These are phyloP conservation scores for Diabrotica undecimpunctata DNA, from an alignment of 1,140 invertebrate genomes.

Conservation along the genomic window DNA sequence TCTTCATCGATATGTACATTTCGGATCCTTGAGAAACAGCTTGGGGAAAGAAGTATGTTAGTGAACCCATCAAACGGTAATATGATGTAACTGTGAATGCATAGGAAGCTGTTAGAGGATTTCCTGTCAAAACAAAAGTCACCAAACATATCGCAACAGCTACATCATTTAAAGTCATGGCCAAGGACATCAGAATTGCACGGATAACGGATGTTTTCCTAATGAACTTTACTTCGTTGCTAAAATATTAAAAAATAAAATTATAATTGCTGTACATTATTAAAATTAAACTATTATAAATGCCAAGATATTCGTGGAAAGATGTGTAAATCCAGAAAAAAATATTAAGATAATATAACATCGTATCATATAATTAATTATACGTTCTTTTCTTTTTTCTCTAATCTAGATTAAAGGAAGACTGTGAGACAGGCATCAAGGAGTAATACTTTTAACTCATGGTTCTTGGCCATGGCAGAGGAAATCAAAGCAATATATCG, in stretches of 20 bases:
- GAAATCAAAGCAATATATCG: too few relatives aligned
- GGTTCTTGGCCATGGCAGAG: too few relatives aligned
- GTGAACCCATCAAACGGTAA: constrained; percentile 65
- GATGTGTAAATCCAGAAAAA: too few relatives aligned
- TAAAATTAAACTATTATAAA: too few relatives aligned
- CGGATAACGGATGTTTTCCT: constrained; percentile 54
- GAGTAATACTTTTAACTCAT: too few relatives aligned
- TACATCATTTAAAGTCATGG: constrained; percentile 67
- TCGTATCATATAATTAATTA: too few relatives aligned
- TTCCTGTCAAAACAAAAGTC: constrained; percentile 66
- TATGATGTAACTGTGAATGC: constrained; percentile 69
- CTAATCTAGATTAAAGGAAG: too few relatives aligned
- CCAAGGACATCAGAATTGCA: constrained; percentile 67
- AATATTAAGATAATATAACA: too few relatives aligned
- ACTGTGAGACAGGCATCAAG: too few relatives aligned
- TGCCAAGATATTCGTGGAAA: too few relatives aligned
- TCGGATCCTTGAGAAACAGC: constrained; percentile 57
- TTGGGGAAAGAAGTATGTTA: constrained; percentile 69
- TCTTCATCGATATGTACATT: constrained; percentile 61
- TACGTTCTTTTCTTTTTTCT: too few relatives aligned
- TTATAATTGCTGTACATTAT: not conserved
- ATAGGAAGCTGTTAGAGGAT: constrained; percentile 66
- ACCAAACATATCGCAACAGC: constrained; percentile 73
- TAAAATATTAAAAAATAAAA: constrained; percentile 12
- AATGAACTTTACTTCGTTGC: constrained; percentile 37